These are phyloP conservation scores for Anneissia japonica DNA, from an alignment of 35 echinoderm and acorn worm species.

Conservation along the genomic window DNA sequence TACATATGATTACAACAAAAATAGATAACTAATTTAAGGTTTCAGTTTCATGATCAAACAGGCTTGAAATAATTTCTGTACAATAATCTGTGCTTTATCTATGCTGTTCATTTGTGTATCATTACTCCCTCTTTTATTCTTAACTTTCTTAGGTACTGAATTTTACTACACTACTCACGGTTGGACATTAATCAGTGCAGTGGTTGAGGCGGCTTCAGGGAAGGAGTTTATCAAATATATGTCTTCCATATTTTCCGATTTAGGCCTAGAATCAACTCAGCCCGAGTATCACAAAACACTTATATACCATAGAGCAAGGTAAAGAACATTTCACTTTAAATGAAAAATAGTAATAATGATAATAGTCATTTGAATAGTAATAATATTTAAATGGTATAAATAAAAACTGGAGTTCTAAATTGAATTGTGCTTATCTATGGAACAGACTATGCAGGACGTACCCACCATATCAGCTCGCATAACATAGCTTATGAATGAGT, in stretches of 20 bases:
- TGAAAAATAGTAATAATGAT: no score
- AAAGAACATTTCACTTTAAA: background rate
- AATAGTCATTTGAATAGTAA: no score
- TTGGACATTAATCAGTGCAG: slow-evolving; percentile 85
- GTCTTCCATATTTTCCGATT: slow-evolving; percentile 62
- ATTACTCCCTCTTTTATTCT: no score
- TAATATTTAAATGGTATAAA: no score
- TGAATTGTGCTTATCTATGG: no score
- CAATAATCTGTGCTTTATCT: background rate
- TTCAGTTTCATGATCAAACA: background rate
- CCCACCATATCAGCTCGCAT: no score
- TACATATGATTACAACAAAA: no score
- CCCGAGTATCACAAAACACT: slow-evolving; percentile 69
- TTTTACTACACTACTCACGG: slow-evolving; percentile 83
- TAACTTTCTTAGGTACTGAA: slow-evolving; percentile 51
- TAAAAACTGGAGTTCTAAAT: no score
- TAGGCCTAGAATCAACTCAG: slow-evolving; percentile 58
- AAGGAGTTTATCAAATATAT: slow-evolving; percentile 68
- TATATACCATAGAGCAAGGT: slow-evolving; percentile 93
- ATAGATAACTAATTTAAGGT: no score
- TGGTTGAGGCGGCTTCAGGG: slow-evolving; percentile 57
- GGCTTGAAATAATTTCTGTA: background rate
- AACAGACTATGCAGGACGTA: no score
- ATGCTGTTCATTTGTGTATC: background rate
- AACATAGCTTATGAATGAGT: no score